Evolutionary conservation across 2,113 vertebrate genomes (phyloP).

Genomic region (Blennius ocellaris): DNA sequence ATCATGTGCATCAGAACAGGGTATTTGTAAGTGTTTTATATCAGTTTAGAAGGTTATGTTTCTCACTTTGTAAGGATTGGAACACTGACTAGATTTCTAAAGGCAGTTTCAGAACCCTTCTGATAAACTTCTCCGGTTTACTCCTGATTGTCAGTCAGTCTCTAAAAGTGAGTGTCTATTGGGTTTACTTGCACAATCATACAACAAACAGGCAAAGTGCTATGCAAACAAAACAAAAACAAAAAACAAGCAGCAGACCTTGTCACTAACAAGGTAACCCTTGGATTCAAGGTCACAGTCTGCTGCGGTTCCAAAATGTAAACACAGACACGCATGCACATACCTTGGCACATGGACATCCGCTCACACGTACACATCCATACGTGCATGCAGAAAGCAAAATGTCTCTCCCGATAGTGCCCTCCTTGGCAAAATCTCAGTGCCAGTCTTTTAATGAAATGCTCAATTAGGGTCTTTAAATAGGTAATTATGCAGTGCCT

Average conservation of each 20-base stretch:
- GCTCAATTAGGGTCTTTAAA: constrained; percentile 83
- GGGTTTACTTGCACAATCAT: constrained; percentile 29
- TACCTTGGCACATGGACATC: constrained; percentile 13
- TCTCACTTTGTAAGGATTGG: constrained; percentile 18
- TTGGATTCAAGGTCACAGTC: constrained; percentile 71
- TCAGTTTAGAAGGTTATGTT: neutral
- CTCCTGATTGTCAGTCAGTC: constrained; percentile 3
- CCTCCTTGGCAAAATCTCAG: constrained; percentile 73
- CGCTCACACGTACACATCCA: constrained; percentile 10
- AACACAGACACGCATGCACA: neutral
- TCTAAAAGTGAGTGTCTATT: constrained; percentile 20
- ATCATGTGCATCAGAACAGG: constrained; percentile 27
- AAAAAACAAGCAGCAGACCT: constrained; percentile 40
- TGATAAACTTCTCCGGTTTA: constrained; percentile 3
- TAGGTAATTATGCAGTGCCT: constrained; percentile 82
- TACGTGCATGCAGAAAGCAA: constrained; percentile 42
- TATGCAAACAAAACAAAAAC: constrained; percentile 62
- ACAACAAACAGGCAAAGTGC: constrained; percentile 35
- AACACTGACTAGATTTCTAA: neutral
- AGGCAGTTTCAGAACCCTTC: neutral
- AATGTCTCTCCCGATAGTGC: constrained; percentile 50
- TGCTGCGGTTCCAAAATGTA: constrained; percentile 41
- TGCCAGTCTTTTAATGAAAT: constrained; percentile 82
- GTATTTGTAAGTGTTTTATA: constrained; percentile 24
- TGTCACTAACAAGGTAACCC: constrained; percentile 57